Evolutionary conservation across 2,888 invertebrate genomes (phyloP).

Genomic region (Trichogramma dendrolimi): DNA sequence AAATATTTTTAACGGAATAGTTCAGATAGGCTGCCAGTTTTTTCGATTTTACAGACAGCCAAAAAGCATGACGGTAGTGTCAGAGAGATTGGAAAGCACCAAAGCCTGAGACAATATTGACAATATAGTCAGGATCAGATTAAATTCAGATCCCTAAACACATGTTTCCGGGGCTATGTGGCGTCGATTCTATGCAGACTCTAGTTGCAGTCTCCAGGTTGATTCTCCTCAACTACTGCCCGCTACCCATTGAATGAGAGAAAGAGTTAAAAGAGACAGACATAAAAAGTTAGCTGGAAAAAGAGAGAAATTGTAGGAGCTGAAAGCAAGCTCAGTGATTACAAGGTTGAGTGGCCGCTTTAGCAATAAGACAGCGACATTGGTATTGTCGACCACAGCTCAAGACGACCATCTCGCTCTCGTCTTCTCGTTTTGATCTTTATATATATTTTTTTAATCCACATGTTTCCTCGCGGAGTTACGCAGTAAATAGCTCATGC

Average conservation of each 20-base stretch:
- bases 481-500: background rate
- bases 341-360: conserved; percentile 52
- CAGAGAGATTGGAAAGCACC: no score
- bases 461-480: background rate
- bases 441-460: background rate
- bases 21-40: no score
- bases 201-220: no score
- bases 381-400: conserved; percentile 40
- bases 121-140: no score
- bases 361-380: conserved; percentile 52
- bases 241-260: background rate
- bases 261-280: background rate
- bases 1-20: no score
- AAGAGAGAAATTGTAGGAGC: background rate
- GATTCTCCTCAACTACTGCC: no score
- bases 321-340: conserved; percentile 46
- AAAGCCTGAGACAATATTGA: no score
- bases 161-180: no score
- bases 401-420: conserved; percentile 32
- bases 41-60: no score
- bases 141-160: no score
- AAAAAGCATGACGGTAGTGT: no score
- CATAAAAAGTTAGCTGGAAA: background rate
- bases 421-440: background rate
- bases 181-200: no score